Percentiles rank a stretch among this genome's conserved stretches.
Evolutionary conservation across 1,140 invertebrate species (phyloP).

Genomic region (Zophobas morio): DNA sequence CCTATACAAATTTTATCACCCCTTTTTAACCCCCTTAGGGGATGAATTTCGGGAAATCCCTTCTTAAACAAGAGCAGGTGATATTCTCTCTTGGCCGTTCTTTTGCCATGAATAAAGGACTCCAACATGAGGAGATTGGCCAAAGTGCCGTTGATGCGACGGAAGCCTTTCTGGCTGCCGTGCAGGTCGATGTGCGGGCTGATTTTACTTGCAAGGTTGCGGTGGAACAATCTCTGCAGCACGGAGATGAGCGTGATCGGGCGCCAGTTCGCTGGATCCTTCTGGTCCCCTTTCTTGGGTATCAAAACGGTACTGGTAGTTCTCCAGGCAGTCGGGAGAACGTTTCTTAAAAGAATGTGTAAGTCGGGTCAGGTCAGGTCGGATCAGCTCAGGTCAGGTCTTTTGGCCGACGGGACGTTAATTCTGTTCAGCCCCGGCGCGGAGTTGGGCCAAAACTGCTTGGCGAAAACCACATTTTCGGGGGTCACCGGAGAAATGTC

Average conservation of each 20-base stretch:
- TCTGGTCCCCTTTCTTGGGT: slow-evolving; percentile 38
- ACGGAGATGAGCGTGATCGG: slow-evolving; percentile 48
- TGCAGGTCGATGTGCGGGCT: slow-evolving; percentile 59
- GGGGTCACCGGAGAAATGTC: slow-evolving; percentile 6
- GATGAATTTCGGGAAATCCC: too few relatives aligned
- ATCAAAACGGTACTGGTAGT: slow-evolving; percentile 35
- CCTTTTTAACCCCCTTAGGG: too few relatives aligned
- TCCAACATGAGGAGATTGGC: slow-evolving; percentile 63
- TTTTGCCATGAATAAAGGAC: slow-evolving; percentile 60
- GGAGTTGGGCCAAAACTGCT: slow-evolving; percentile 12
- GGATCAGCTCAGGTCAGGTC: too few relatives aligned
- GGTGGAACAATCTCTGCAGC: slow-evolving; percentile 47
- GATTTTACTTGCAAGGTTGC: slow-evolving; percentile 60
- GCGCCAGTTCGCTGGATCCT: slow-evolving; percentile 43
- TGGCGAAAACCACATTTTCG: slow-evolving; percentile 33
- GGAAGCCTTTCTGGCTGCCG: slow-evolving; percentile 62
- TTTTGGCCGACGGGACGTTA: slow-evolving; percentile 11
- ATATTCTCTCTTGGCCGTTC: slow-evolving; percentile 57
- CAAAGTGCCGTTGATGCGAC: slow-evolving; percentile 60
- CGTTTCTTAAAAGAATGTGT: slow-evolving; percentile 19
- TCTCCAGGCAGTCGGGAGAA: slow-evolving; percentile 17
- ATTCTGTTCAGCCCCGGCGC: slow-evolving; percentile 51
- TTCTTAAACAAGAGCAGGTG: slow-evolving; percentile 63
- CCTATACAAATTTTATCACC: too few relatives aligned
- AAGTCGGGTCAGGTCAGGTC: too few relatives aligned